A percentile compares a stretch with the other conserved stretches of the same genome.
Evolutionary conservation across 2,888 invertebrate species (phyloP).

Genomic region (Ectemnius continuus): DNA sequence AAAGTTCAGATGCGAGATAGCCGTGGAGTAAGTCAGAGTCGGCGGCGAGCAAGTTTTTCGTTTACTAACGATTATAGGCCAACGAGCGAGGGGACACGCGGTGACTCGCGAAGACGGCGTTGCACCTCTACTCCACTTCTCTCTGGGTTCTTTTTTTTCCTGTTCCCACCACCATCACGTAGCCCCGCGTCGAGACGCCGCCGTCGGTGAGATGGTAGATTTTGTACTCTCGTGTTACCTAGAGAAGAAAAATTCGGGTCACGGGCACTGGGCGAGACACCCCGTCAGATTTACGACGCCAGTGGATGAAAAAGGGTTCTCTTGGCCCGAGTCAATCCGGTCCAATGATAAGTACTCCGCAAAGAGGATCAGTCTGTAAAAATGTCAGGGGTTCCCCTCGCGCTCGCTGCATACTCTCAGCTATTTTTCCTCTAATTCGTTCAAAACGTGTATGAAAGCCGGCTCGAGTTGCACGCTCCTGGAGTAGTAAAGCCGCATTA

Average conservation of each 20-base stretch:
- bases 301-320: too few species aligned
- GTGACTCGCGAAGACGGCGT: constrained; percentile 44
- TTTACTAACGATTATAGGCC: constrained; percentile 59
- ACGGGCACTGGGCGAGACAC: background rate
- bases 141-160: too few species aligned
- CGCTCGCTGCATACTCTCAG: background rate
- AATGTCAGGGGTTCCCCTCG: too few species aligned
- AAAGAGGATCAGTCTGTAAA: too few species aligned
- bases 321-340: too few species aligned
- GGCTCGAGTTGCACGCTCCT: constrained; percentile 46
- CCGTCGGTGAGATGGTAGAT: constrained; percentile 13
- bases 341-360: too few species aligned
- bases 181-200: constrained; percentile 1
- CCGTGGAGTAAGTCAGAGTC: constrained; percentile 55
- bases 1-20: constrained; percentile 64
- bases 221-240: constrained; percentile 1
- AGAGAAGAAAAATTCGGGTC: constrained; percentile 3
- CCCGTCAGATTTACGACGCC: too few species aligned
- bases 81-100: constrained; percentile 50
- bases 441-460: constrained; percentile 38
- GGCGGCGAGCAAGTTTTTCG: constrained; percentile 58
- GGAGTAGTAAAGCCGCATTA: constrained; percentile 52
- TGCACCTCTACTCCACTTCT: constrained; percentile 24
- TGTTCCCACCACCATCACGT: constrained; percentile 11
- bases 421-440: constrained; percentile 40